These are phyloP conservation scores for Cistogaster globosa DNA, from an alignment of 2,888 invertebrate species.

Conservation along the genomic window DNA sequence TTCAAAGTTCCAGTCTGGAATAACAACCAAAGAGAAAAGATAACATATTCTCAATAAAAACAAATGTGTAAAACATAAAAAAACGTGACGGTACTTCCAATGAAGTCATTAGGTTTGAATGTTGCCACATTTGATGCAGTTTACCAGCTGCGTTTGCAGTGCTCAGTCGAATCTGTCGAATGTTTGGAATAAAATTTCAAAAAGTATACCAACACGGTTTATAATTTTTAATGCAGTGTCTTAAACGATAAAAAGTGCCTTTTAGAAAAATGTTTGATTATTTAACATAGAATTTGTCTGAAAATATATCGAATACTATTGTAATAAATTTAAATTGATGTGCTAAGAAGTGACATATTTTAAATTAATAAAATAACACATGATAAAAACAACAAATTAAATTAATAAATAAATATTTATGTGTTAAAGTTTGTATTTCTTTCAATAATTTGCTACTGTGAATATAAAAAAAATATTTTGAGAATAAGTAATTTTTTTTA, in stretches of 20 bases:
- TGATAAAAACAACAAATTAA: too few species aligned
- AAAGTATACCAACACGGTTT: conserved; percentile 14
- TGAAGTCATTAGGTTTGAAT: conserved; percentile 68
- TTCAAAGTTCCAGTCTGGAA: conserved; percentile 33
- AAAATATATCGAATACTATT: neutral
- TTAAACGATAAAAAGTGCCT: conserved; percentile 45
- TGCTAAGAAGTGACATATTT: too few species aligned
- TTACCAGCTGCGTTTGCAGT: conserved; percentile 72
- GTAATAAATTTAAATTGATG: too few species aligned
- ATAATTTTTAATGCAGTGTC: conserved; percentile 32
- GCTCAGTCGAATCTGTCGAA: conserved; percentile 73
- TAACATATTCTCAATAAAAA: conserved; percentile 36
- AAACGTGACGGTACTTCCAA: conserved; percentile 58
- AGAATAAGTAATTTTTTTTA: too few species aligned
- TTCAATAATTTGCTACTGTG: too few species aligned
- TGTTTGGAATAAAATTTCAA: conserved; percentile 13
- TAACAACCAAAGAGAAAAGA: conserved; percentile 11
- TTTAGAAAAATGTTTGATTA: neutral
- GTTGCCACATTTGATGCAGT: conserved; percentile 71
- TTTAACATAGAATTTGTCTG: neutral
- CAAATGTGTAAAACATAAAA: conserved; percentile 50
- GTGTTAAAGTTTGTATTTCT: too few species aligned
- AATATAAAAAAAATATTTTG: too few species aligned
- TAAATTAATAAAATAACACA: too few species aligned
- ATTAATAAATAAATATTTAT: too few species aligned